These are phyloP conservation scores for Lasioglossum leucozonium DNA, from an alignment of 2,888 invertebrate genomes.

Conservation along the genomic window DNA sequence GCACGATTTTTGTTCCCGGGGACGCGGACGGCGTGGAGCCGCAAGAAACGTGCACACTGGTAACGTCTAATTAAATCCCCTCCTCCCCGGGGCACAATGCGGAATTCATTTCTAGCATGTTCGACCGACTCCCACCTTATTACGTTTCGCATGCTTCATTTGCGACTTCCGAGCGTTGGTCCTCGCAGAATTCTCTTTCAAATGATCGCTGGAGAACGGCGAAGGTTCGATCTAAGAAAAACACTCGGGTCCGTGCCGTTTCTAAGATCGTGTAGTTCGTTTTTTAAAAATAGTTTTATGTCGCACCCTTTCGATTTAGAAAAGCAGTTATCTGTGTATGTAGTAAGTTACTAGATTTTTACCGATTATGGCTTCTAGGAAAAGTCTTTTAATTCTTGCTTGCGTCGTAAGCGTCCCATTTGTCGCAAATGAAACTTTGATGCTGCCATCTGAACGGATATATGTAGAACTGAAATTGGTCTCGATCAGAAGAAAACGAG, in stretches of 20 bases:
- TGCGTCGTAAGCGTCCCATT: background rate
- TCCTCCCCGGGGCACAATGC: conserved; percentile 7
- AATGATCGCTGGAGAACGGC: no score
- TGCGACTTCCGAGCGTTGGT: conserved; percentile 9
- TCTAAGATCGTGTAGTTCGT: no score
- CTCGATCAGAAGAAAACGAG: background rate
- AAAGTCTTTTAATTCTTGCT: no score
- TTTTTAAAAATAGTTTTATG: no score
- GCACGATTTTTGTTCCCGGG: conserved; percentile 32
- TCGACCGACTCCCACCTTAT: background rate
- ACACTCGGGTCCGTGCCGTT: no score
- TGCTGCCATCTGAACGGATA: background rate
- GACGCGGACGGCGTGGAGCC: conserved; percentile 11
- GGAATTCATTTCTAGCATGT: conserved; percentile 32
- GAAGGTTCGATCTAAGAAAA: no score
- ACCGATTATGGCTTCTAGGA: background rate
- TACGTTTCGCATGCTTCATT: background rate
- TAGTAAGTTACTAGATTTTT: no score
- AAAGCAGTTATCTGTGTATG: background rate
- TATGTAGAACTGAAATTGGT: background rate
- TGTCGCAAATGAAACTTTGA: background rate
- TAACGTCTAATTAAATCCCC: conserved; percentile 44
- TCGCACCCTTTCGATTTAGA: background rate
- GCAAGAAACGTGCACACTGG: conserved; percentile 26
- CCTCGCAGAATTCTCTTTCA: background rate